Base-by-base conservation (phyloP, 2,888 invertebrate genomes). In the Steinernema hermaphroditum region DNA sequence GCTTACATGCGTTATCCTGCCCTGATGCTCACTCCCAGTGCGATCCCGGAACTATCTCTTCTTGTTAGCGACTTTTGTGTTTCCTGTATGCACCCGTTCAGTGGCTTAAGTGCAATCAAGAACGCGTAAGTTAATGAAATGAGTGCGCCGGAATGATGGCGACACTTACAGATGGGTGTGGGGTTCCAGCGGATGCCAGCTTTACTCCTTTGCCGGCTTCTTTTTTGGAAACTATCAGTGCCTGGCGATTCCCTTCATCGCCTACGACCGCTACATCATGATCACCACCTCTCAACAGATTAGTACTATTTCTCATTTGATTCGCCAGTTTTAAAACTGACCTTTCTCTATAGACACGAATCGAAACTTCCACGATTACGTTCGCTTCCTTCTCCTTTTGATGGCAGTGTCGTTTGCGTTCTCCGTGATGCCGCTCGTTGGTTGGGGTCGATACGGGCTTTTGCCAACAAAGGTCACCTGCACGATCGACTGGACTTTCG, bases 161-260 rank as follows among this genome's bases (percentile, higher is more conserved):
- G n/a, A n/a, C n/a, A n/a, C 16, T 79, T 81, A 2, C 74, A 86
- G 86, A 32, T 87, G 87, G 87, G 71, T 87, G 72, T 86, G 82
- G 71, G 87, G 86, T 9, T 74, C 79, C 12, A 50, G 73, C 0
- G 82, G 84, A 12, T 87, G 87, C 70, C 82, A 85, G 69, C 49
- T 83, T 19, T 87, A 87, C 71, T 83, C 84, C 1, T 76, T 84
- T 62, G 81, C 82, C 68, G 85, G 86, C 4, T 85, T 85, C 77
- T 77, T 83, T 1, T 82, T 81, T n/a, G 87, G 86, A 0, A 81
- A 85, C 43, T 83, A 80, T 2, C 83, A 84, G 22, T 78, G 84
- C 14, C 77, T 80, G 0, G 78, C 81, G 41, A 77, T 84, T 9
- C 74, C 81, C 14, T 75, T 81, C 22, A 75, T 86, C 2, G 82